These are phyloP conservation scores for Drosophila neotestacea DNA, from an alignment of 2,888 invertebrate genomes.

Conservation along the genomic window DNA sequence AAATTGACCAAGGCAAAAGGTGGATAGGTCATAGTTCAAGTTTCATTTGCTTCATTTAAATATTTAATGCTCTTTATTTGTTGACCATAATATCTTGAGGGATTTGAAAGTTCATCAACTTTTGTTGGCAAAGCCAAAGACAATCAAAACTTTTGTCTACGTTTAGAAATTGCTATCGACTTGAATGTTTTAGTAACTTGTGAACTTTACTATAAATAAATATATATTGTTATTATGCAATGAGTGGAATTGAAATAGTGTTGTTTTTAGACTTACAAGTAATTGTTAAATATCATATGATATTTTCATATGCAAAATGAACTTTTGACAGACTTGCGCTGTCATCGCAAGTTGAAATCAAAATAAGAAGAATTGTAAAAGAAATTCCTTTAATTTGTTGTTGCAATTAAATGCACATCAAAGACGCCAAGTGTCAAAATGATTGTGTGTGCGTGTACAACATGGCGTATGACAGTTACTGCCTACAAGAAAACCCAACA, in stretches of 20 bases:
- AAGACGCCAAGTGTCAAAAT: conserved; percentile 52
- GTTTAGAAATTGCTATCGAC: conserved; percentile 21
- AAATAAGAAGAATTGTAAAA: not conserved
- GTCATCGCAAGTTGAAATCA: too few species aligned
- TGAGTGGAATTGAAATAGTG: not conserved
- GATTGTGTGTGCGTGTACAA: conserved; percentile 40
- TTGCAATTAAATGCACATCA: conserved; percentile 77
- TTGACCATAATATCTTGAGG: conserved; percentile 36
- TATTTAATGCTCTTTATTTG: conserved; percentile 33
- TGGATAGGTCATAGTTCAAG: conserved; percentile 26
- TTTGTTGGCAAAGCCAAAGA: conserved; percentile 33
- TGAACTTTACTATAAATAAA: conserved; percentile 22
- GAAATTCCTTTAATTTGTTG: conserved; percentile 35
- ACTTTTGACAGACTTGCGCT: not conserved
- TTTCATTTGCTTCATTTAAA: conserved; percentile 44
- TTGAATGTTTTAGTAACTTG: conserved; percentile 22
- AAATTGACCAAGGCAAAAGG: conserved; percentile 11
- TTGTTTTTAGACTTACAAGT: too few species aligned
- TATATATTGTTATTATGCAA: not conserved
- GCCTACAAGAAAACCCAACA: conserved; percentile 14
- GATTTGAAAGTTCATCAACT: conserved; percentile 40
- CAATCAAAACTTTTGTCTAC: conserved; percentile 38
- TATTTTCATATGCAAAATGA: conserved; percentile 1
- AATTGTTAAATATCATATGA: not conserved
- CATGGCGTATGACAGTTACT: conserved; percentile 55